A percentile compares a stretch with the other conserved stretches of the same genome.
Conservation (phyloP, 2,113 vertebrate genomes). For the Tupaia chinensis region DNA sequence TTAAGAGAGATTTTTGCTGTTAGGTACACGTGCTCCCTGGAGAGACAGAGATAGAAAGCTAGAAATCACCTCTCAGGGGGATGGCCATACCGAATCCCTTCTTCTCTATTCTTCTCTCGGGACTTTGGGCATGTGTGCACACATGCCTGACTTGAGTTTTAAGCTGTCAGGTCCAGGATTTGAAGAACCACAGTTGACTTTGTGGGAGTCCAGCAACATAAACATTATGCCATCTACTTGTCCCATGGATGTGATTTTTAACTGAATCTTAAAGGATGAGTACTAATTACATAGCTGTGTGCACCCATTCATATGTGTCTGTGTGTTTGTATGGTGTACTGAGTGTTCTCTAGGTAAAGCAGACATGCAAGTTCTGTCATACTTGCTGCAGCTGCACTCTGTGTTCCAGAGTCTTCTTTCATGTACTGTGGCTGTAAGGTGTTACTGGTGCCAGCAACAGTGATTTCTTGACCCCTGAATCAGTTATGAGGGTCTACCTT, state of each 20-base stretch:
- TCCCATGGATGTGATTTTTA: not conserved
- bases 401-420: not conserved
- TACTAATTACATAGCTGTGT: not conserved
- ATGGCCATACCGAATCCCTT: no score
- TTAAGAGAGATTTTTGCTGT: no score
- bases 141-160: no score
- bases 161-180: no score
- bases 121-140: no score
- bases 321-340: not conserved
- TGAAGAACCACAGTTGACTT: no score
- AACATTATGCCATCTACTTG: no score
- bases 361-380: not conserved
- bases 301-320: not conserved
- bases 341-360: not conserved
- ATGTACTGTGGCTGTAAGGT: not conserved
- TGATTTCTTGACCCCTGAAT: not conserved
- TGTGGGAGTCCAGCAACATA: no score
- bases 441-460: not conserved
- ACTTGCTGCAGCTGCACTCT: not conserved
- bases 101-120: no score
- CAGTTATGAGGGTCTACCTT: not conserved
- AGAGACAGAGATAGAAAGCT: no score
- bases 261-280: not conserved
- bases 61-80: no score
- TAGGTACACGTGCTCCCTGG: no score